A percentile compares a stretch with the other conserved stretches of the same genome.
These are phyloP conservation scores for Pangasianodon gigas DNA, from an alignment of 2,113 vertebrate genomes.

Conservation along the genomic window DNA sequence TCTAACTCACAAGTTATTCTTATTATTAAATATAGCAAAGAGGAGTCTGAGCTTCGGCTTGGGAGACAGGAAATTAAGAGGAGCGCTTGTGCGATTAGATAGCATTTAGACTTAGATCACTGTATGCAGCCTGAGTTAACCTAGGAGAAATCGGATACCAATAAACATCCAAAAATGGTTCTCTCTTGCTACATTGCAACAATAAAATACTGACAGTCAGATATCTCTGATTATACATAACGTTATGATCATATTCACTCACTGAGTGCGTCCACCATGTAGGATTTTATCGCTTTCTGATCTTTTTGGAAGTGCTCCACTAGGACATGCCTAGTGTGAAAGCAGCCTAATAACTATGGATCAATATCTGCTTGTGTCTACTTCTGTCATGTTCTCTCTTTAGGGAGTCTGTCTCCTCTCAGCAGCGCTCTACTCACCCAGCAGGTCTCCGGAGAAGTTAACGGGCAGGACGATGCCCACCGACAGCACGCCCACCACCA, in stretches of 20 bases:
- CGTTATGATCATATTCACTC: not conserved
- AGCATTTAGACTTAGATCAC: too few species aligned
- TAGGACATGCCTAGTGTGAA: not conserved
- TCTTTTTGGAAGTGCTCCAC: not conserved
- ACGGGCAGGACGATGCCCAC: constrained; percentile 94
- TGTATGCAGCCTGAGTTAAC: not conserved
- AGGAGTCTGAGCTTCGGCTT: not conserved
- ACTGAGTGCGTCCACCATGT: not conserved
- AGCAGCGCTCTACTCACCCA: constrained; percentile 76
- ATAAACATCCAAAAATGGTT: not conserved
- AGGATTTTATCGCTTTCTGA: not conserved
- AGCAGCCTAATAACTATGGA: not conserved
- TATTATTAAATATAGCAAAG: not conserved
- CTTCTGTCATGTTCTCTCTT: not conserved
- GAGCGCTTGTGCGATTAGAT: not conserved
- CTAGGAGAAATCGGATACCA: not conserved
- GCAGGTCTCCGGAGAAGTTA: constrained; percentile 96
- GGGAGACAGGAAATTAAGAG: too few species aligned
- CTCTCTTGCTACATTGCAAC: not conserved
- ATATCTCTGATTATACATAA: not conserved
- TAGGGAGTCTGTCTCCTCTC: not conserved
- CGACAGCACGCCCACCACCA: constrained; percentile 88
- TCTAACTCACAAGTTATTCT: not conserved
- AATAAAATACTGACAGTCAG: not conserved
- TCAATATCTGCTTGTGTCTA: not conserved